These are phyloP conservation scores for Ceyx erithaca DNA, from an alignment of 2,797 vertebrate genomes.

Conservation along the genomic window DNA sequence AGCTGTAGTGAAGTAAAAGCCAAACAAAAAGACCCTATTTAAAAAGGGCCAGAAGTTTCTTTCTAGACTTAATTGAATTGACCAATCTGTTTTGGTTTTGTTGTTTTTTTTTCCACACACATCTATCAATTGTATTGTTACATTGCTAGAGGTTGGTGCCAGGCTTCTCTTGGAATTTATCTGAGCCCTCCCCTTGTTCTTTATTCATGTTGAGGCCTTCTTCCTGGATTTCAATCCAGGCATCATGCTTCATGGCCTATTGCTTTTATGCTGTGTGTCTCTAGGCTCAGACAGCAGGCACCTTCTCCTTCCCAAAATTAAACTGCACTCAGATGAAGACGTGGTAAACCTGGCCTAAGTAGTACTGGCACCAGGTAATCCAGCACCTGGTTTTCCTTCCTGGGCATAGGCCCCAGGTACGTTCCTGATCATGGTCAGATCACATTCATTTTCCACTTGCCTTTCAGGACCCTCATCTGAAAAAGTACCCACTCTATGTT, in stretches of 20 bases:
- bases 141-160: not conserved
- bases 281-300: rapidly evolving
- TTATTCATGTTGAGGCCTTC: not conserved
- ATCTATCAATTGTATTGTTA: not conserved
- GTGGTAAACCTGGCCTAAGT: not conserved
- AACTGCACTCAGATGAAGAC: not conserved
- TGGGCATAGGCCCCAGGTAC: not conserved
- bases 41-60: not conserved
- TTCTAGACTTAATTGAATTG: not conserved
- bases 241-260: not conserved
- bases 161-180: not conserved
- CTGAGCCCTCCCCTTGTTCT: not conserved
- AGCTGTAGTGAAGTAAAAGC: not conserved
- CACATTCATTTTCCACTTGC: not conserved
- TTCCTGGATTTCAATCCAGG: not conserved
- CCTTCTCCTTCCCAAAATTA: not conserved
- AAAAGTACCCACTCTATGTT: not conserved
- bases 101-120: constrained; percentile 38
- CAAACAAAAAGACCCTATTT: not conserved
- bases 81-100: not conserved
- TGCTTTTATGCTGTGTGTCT: not conserved
- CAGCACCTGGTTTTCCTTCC: not conserved
- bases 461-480: not conserved
- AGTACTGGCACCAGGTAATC: not conserved
- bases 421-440: not conserved